Evolutionary conservation across 2,797 vertebrate genomes (phyloP), one percentile per base, ranked within the genome.

Genomic region (Smutsia temminckii): DNA sequence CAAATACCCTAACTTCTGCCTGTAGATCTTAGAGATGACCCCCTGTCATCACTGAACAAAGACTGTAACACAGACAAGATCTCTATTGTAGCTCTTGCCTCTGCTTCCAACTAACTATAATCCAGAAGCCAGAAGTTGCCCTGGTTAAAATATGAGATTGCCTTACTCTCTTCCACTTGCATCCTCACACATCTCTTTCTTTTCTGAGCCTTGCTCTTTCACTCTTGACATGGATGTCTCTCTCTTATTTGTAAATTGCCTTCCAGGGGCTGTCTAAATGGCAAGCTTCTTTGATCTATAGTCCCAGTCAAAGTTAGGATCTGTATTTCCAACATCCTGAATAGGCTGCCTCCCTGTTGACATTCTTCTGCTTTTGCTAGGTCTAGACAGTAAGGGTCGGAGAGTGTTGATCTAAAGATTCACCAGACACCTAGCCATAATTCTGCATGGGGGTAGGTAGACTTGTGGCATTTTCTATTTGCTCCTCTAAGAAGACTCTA

Each of bases 301-400:
- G 71, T 96, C 96, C 96, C 93, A 66, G 37, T 96, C 95, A 96
- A 97, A 97, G 90, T 89, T 37, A 95, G 37, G 14, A 68, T 97
- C 97, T 97, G 81, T 97, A 96, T 96, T 97, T 89, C 93, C 94
- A 95, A 87, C 91, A 89, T 10, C 9, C 74, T 92, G 71, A 10
- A 3, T 1, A 14, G 46, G 23, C 78, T 29, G 86, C 68, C 89
- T 95, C 87, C 63, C 68, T 79, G 40, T 51, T 87, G 84, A 85
- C 91, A 96, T 97, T 96, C 94, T 95, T 92, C 75, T 94, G 90
- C 91, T 75, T 88, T 96, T 64, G 81, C 80, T 68, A 23, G 64
- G 71, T 90, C 93, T 97, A 98, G 97, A 97, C 93, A 95, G 83
- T 89, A 85, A 61, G 86, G 93, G 89, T 85, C 95, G 91, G 78